These are phyloP conservation scores for Gobius niger DNA, from an alignment of 2,113 vertebrate species.

Conservation along the genomic window DNA sequence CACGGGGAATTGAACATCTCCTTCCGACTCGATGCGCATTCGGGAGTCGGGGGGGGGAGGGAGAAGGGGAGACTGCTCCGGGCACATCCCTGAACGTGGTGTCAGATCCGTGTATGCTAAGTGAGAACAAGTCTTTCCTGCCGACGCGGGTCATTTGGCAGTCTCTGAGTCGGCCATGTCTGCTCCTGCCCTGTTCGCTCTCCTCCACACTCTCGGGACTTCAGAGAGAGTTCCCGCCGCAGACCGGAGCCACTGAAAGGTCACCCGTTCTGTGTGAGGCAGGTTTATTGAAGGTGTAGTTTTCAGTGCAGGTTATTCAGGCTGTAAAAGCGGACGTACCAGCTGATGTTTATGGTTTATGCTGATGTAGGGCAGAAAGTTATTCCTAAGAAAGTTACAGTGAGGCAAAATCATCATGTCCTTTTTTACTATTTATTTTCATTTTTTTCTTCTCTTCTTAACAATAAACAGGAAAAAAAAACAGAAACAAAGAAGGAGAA, in stretches of 20 bases:
- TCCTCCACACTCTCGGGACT: conserved; percentile 5
- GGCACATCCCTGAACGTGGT: conserved; percentile 37
- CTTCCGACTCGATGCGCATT: conserved; percentile 31
- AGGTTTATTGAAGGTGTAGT: neutral
- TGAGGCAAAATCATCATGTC: no score
- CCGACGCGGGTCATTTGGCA: conserved; percentile 24
- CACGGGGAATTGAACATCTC: conserved; percentile 38
- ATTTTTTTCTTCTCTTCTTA: no score
- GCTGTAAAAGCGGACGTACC: neutral
- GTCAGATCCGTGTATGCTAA: conserved; percentile 24
- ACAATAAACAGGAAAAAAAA: no score
- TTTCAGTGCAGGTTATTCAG: neutral
- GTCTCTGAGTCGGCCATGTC: conserved; percentile 29
- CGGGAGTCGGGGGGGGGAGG: conserved; percentile 16
- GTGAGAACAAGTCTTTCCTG: conserved; percentile 30
- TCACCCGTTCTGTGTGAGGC: neutral
- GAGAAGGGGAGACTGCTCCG: conserved; percentile 27
- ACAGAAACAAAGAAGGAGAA: no score
- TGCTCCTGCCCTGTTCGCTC: conserved; percentile 4
- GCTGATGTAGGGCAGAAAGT: no score
- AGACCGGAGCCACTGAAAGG: neutral
- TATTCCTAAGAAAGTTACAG: no score
- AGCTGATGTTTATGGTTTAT: no score
- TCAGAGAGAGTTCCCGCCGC: neutral
- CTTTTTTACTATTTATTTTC: no score